phyloP scores from a whole-genome alignment of 2,113 vertebrate genomes.

The Alligator mississippiensis region DNA sequence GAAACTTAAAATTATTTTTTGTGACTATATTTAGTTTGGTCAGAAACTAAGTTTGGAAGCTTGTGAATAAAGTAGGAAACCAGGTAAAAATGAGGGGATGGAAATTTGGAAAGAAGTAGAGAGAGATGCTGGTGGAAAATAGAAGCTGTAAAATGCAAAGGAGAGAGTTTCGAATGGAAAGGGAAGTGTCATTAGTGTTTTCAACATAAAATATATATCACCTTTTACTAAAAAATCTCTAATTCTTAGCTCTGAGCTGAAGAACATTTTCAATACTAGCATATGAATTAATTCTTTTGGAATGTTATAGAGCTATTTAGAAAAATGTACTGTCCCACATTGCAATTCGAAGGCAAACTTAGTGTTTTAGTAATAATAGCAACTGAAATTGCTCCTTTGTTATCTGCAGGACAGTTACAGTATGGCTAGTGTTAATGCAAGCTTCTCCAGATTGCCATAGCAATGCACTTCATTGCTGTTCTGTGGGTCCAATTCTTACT shows the following conservation, averaged over 20 bases:
- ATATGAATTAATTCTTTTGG: conserved; percentile 6
- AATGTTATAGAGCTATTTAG: neutral
- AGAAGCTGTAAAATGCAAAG: neutral
- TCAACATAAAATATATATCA: neutral
- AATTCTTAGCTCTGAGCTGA: neutral
- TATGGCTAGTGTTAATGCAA: neutral
- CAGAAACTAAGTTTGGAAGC: neutral
- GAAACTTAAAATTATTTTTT: neutral
- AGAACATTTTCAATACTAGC: neutral
- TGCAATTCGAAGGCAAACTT: neutral
- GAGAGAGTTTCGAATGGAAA: neutral
- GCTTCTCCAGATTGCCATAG: neutral
- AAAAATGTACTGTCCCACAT: conserved; percentile 1
- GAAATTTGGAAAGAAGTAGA: neutral
- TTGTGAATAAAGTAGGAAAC: neutral
- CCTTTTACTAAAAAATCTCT: neutral
- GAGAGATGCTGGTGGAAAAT: neutral
- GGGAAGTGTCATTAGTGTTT: neutral
- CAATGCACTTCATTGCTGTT: conserved; percentile 12
- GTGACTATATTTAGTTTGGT: neutral
- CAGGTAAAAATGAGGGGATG: neutral
- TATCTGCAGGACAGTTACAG: neutral
- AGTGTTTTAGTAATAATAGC: neutral
- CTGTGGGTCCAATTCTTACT: neutral
- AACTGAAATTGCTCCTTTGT: conserved; percentile 20